A percentile compares a stretch with the other conserved stretches of the same genome.
These are phyloP conservation scores for Drosophila multiciliata DNA, from an alignment of 2,888 invertebrate species.

Conservation along the genomic window DNA sequence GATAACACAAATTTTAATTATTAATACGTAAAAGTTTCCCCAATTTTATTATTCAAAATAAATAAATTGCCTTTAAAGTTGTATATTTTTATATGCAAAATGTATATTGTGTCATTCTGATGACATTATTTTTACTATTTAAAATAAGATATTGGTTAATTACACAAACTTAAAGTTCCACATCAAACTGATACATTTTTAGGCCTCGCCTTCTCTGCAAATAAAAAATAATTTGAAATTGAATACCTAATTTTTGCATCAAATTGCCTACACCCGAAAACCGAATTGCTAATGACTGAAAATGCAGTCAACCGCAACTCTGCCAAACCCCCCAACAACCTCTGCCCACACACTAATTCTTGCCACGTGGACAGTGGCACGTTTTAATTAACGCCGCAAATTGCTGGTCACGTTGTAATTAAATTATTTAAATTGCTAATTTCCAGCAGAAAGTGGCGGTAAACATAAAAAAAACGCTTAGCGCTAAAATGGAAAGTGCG, in stretches of 20 bases:
- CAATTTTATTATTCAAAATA: not conserved
- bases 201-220: slow-evolving; percentile 19
- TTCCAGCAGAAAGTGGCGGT: slow-evolving; percentile 45
- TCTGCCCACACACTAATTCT: not conserved
- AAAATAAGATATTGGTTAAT: not conserved
- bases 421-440: slow-evolving; percentile 79
- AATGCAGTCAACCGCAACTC: slow-evolving; percentile 26
- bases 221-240: slow-evolving; percentile 22
- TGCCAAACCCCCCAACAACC: not conserved
- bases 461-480: slow-evolving; percentile 7
- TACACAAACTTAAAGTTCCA: not conserved
- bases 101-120: not conserved
- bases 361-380: slow-evolving; percentile 70
- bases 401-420: slow-evolving; percentile 74
- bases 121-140: not conserved
- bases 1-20: not conserved
- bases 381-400: slow-evolving; percentile 76
- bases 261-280: slow-evolving; percentile 25
- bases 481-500: slow-evolving; percentile 68
- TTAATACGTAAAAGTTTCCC: not conserved
- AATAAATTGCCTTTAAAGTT: not conserved
- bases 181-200: slow-evolving; percentile 18
- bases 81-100: not conserved
- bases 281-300: slow-evolving; percentile 61
- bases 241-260: slow-evolving; percentile 21